A percentile compares a stretch with the other conserved stretches of the same genome.
Conservation (phyloP, 37 sponge, comb jelly and placozoan species). For the Diacarnus erythraeanus region DNA sequence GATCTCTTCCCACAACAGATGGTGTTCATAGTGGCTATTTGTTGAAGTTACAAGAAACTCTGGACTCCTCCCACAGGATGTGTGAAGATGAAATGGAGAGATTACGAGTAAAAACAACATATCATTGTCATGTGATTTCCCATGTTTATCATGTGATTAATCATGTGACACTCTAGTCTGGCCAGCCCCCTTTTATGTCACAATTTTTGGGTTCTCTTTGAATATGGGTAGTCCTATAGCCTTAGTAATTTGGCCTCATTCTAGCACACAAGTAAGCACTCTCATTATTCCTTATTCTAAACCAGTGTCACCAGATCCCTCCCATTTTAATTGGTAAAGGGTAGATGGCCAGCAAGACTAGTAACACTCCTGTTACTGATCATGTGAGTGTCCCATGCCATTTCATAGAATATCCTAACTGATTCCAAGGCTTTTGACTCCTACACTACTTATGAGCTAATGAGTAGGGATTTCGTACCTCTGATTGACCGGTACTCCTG, state of each 20-base stretch:
- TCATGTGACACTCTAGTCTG: too few species aligned
- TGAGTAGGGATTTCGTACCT: conserved; percentile 59
- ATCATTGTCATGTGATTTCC: neutral
- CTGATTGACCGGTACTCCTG: conserved; percentile 44
- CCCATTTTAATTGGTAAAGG: too few species aligned
- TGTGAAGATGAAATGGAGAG: conserved; percentile 58
- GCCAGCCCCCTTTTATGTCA: too few species aligned
- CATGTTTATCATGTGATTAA: too few species aligned
- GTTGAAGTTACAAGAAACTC: conserved; percentile 20
- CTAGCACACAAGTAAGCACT: too few species aligned
- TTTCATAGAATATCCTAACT: neutral
- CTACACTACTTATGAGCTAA: conserved; percentile 13
- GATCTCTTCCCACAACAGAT: conserved; percentile 4
- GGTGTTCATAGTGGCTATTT: conserved; percentile 29
- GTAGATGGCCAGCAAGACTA: too few species aligned
- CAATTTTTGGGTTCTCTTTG: too few species aligned
- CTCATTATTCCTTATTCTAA: too few species aligned
- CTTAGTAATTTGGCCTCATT: too few species aligned
- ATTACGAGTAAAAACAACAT: conserved; percentile 26
- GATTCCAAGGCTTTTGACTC: neutral
- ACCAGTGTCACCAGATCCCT: too few species aligned
- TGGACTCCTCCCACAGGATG: conserved; percentile 10
- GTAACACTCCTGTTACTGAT: too few species aligned
- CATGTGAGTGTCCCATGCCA: neutral
- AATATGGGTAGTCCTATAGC: too few species aligned